Evolutionary conservation across 1,140 invertebrate genomes (phyloP).

Genomic region (Mya arenaria): DNA sequence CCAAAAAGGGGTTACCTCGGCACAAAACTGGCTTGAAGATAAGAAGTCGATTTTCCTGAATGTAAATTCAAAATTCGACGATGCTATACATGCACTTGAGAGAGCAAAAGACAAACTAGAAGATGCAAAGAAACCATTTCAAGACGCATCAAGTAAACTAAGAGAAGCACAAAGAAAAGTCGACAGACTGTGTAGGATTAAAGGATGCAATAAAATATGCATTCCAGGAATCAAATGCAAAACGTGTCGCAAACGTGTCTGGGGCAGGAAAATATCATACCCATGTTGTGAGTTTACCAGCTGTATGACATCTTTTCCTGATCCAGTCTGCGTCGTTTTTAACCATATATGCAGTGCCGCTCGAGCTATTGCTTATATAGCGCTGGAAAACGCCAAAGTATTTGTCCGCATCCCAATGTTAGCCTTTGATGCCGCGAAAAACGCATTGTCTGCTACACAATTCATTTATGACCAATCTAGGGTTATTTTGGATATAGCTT

Average conservation of each 20-base stretch:
- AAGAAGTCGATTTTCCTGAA: constrained; percentile 31
- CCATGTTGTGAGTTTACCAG: constrained; percentile 38
- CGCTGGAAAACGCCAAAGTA: constrained; percentile 51
- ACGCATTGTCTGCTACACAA: constrained; percentile 37
- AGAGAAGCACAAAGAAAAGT: constrained; percentile 46
- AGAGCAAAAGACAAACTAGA: constrained; percentile 45
- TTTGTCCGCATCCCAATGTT: constrained; percentile 48
- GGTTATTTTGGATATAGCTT: constrained; percentile 38
- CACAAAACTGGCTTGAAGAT: constrained; percentile 25
- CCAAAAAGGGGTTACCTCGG: constrained; percentile 14
- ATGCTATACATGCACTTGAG: constrained; percentile 24
- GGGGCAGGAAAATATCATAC: constrained; percentile 28
- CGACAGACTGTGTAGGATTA: constrained; percentile 53
- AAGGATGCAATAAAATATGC: constrained; percentile 29
- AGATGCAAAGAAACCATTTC: constrained; percentile 34
- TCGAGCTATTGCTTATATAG: constrained; percentile 37
- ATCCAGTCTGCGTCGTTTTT: constrained; percentile 30
- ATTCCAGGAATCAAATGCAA: constrained; percentile 48
- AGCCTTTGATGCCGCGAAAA: constrained; percentile 50
- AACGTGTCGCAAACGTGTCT: constrained; percentile 6
- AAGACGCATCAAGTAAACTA: constrained; percentile 34
- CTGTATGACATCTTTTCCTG: constrained; percentile 52
- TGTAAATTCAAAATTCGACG: constrained; percentile 43
- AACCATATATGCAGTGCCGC: constrained; percentile 46
- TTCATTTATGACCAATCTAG: constrained; percentile 54